phyloP scores from a whole-genome alignment of 1,140 invertebrate species.

The Muscidifurax raptorellus region DNA sequence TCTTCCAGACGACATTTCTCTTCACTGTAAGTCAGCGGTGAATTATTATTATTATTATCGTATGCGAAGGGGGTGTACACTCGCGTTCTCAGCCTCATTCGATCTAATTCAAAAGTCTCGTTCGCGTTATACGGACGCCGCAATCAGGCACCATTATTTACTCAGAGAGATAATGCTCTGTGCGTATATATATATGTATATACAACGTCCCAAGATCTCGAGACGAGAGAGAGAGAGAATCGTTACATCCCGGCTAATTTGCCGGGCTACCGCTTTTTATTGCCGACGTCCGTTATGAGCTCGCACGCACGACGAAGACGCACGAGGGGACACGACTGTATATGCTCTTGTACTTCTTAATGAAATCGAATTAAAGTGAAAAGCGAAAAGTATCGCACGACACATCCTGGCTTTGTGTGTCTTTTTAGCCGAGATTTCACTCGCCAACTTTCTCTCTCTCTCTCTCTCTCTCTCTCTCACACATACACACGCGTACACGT shows the following conservation, averaged over 20 bases:
- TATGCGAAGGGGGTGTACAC: neutral
- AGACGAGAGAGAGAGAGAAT: neutral
- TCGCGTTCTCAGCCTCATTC: neutral
- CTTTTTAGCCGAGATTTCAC: too few relatives aligned
- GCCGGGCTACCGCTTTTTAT: conserved; percentile 69
- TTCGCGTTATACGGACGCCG: conserved; percentile 39
- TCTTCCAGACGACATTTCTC: neutral
- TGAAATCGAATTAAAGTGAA: conserved; percentile 5
- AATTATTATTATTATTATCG: neutral
- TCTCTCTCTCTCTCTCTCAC: neutral
- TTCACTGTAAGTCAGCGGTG: neutral
- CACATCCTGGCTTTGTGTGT: neutral
- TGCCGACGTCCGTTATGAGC: conserved; percentile 64
- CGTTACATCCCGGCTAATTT: conserved; percentile 55
- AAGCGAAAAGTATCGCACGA: neutral
- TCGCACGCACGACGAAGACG: neutral
- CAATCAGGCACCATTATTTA: neutral
- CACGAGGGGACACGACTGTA: neutral
- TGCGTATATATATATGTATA: too few relatives aligned
- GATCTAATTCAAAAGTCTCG: conserved; percentile 43
- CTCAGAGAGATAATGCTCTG: neutral
- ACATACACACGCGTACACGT: neutral
- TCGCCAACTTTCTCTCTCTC: neutral
- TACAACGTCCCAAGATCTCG: too few relatives aligned
- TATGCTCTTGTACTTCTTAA: neutral